phyloP scores from a whole-genome alignment of 2,113 vertebrate genomes.

The Uria aalge region DNA sequence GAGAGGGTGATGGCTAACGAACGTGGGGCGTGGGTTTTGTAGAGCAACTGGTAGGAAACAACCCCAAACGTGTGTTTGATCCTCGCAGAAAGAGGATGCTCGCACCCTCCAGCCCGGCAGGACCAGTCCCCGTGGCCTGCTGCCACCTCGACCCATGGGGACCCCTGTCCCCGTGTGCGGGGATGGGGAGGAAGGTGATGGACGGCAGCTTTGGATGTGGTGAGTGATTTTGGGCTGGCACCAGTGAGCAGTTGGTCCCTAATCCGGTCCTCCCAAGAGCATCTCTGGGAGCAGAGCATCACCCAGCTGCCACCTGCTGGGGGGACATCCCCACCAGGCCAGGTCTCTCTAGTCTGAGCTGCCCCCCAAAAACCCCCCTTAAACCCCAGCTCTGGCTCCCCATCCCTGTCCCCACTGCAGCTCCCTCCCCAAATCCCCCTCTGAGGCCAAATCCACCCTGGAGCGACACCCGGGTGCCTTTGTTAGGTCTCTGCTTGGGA shows the following conservation, averaged over 20 bases:
- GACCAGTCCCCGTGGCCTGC: not conserved
- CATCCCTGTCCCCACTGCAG: no score
- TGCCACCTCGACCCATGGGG: rapidly evolving
- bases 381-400: not conserved
- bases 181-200: not conserved
- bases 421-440: no score
- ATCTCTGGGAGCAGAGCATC: not conserved
- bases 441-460: no score
- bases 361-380: not conserved
- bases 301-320: rapidly evolving
- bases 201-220: rapidly evolving
- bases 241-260: not conserved
- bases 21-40: not conserved
- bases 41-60: not conserved
- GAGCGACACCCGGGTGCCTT: no score
- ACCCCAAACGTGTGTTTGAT: not conserved
- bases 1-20: not conserved
- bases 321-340: no score
- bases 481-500: no score
- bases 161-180: rapidly evolving
- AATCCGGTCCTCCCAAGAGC: not conserved
- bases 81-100: not conserved
- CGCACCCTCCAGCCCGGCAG: rapidly evolving
- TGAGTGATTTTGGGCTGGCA: not conserved
- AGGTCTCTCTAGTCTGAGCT: not conserved